A percentile compares a stretch with the other conserved stretches of the same genome.
These are phyloP conservation scores for Pluvianellus socialis DNA, from an alignment of 2,113 vertebrate species.

Conservation along the genomic window DNA sequence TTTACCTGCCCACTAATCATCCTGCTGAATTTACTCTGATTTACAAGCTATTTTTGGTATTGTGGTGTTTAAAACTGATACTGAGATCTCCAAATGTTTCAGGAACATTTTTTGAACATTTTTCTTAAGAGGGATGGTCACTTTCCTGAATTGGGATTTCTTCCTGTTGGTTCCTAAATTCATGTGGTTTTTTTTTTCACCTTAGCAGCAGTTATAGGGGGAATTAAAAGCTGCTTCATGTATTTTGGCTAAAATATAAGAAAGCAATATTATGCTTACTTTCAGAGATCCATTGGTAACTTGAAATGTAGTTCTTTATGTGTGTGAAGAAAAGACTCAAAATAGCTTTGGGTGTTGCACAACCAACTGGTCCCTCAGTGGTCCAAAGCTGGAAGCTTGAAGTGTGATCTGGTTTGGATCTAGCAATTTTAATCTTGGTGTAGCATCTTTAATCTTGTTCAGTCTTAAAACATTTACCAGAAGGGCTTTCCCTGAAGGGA, in stretches of 20 bases:
- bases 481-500: slow-evolving; percentile 9
- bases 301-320: neutral
- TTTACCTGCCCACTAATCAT: neutral
- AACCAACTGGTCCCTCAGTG: neutral
- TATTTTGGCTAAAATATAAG: neutral
- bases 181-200: neutral
- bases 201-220: neutral
- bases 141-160: neutral
- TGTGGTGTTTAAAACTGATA: neutral
- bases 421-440: neutral
- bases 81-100: neutral
- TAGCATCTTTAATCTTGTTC: slow-evolving; percentile 26
- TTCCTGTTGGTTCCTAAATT: neutral
- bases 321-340: neutral
- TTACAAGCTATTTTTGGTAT: neutral
- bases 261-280: neutral
- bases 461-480: slow-evolving; percentile 32
- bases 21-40: neutral
- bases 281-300: neutral
- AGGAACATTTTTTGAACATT: neutral
- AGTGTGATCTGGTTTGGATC: neutral
- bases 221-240: neutral
- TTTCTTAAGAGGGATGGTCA: neutral
- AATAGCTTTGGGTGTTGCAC: neutral
- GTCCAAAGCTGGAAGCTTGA: neutral